Base-by-base conservation (phyloP, 2,888 invertebrate genomes). In the Perdita meconis region DNA sequence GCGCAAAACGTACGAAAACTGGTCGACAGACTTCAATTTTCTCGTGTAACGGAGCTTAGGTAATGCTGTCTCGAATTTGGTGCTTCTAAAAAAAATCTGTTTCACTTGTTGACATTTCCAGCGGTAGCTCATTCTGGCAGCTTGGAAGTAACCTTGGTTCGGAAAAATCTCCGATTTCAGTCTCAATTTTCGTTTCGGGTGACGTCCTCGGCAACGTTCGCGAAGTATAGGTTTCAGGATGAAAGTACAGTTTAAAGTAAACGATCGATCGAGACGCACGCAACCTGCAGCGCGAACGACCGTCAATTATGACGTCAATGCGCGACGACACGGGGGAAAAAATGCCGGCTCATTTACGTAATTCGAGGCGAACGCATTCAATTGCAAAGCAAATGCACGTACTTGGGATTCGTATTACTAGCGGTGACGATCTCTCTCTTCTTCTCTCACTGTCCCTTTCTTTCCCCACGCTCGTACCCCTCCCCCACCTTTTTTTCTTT, bases 321-420 rank as follows among this genome's bases (percentile, higher is more conserved):
- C n/a, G 3, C 24, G 26, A n/a, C 19, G 12, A 10, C 16, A 19
- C n/a, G n/a, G 12, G 22, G 22, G 44, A 36, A 73, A 40, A 36
- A 60, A 47, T 59, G 59, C 40, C 24, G 47, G 16, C 26, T 55
- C 55, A 74, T 56, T 75, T 75, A 36, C 56, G 50, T 44, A 76
- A 74, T 63, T 59, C 53, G 22, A 42, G 34, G 50, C 60, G 42
- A 55, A 75, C 36, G 26, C 26, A 55, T 76, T 67, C 61, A 74
- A 74, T 74, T 53, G 59, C 60, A 60, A 57, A 76, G 59, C 60
- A 60, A 57, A 76, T 57, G 22, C 42, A 67, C 60, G 67, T 61
- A 57, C 67, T 75, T 75, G 34, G 36, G 40, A 60, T 61, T 56
- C 59, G 10, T 65, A 47, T 65, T 16, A 26, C 59, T 16, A 13